Base-by-base conservation (phyloP, 2,113 vertebrate species). In the Platichthys flesus region DNA sequence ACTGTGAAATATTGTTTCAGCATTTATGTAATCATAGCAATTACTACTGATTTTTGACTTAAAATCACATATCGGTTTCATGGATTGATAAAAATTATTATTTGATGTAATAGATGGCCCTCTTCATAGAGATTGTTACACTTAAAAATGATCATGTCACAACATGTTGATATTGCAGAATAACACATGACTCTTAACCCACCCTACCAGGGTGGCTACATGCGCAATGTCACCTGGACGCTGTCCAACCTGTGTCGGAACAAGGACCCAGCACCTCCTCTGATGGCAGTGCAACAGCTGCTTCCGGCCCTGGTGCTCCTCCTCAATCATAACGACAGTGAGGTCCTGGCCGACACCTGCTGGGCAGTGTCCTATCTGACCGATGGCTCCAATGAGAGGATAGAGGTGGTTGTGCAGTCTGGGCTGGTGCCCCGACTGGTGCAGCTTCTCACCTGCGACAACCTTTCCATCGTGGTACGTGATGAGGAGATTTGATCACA, bases 321-420 rank as follows among this genome's bases (percentile, higher is more conserved):
- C 5, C 79, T 98, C 45, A 92, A 96, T 81, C 92, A 96, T 0
- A 79, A 95, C 18, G 96, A 98, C 83, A 85, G 67, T 0, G 96
- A 97, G 81, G 95, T 98, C 45, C 77, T 97, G 76, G 95, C 95
- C 2, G 96, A 98, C 78, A 95, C 96, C 0, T 98, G 96, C 80
- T 98, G 97, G 97, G 97, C 97, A 0, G 81, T 98, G 59, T 98
- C 96, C 78, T 97, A 97, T 74, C 93, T 98, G 68, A 98, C 97
- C 0, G 96, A 98, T 9, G 95, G 96, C 8, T 94, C 96, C 72
- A 98, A 98, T 61, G 97, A 98, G 76, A 95, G 96, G 71, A 98
- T 98, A 89, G 96, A 97, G 81, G 92, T 98, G 90, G 97, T 98
- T 66, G 94, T 98, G 85, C 95, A 94, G 79, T 93, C 96, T 1